phyloP scores from a whole-genome alignment of 1,140 invertebrate genomes.

The Drosophila dunni region DNA sequence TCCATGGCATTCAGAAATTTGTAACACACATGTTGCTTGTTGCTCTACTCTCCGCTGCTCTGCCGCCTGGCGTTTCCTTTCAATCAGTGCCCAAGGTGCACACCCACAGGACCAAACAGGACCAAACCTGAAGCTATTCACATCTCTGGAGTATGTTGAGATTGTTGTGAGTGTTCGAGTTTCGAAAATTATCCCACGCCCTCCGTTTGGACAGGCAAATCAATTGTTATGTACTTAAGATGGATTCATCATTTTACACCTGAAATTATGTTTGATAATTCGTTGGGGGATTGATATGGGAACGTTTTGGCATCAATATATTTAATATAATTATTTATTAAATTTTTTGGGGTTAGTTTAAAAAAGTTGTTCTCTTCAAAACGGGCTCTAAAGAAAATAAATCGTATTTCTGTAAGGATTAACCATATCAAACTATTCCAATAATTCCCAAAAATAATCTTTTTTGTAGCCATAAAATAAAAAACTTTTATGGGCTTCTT shows the following conservation, averaged over 20 bases:
- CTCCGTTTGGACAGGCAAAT: slow-evolving; percentile 18
- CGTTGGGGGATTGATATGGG: neutral
- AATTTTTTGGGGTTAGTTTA: too few species aligned
- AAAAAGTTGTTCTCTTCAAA: too few species aligned
- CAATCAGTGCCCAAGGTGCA: slow-evolving; percentile 50
- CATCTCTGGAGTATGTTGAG: slow-evolving; percentile 15
- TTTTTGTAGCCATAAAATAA: too few species aligned
- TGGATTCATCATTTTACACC: slow-evolving; percentile 19
- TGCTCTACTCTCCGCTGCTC: neutral
- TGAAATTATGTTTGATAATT: neutral
- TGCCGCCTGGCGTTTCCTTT: slow-evolving; percentile 53
- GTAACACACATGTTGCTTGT: slow-evolving; percentile 75
- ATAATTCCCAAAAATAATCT: too few species aligned
- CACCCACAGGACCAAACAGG: slow-evolving; percentile 18
- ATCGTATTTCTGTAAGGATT: too few species aligned
- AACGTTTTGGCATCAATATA: neutral
- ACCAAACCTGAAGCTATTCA: neutral
- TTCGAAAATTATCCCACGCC: slow-evolving; percentile 40
- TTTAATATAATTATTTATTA: neutral
- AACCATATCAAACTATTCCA: too few species aligned
- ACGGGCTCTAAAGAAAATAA: too few species aligned
- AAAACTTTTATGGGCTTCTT: too few species aligned
- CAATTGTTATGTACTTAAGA: slow-evolving; percentile 20
- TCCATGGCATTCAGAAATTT: slow-evolving; percentile 63
- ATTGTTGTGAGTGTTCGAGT: slow-evolving; percentile 21